Evolutionary conservation across 2,113 vertebrate genomes (phyloP).

Genomic region (Sturnira hondurensis): DNA sequence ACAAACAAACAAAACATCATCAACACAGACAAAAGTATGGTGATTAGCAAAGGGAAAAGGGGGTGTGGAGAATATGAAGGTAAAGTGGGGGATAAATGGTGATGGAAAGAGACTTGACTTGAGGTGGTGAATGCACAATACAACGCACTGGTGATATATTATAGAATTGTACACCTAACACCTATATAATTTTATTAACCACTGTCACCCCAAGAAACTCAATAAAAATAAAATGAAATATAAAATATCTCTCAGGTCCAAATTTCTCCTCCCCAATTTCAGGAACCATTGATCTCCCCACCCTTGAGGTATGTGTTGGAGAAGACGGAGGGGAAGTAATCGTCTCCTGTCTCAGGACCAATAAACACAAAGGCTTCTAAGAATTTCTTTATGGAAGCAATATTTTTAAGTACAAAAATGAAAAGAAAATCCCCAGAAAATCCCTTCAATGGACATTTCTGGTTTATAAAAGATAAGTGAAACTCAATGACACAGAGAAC

Average conservation of each 20-base stretch:
- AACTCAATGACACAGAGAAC: constrained; percentile 71
- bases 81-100: neutral
- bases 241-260: neutral
- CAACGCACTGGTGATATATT: neutral
- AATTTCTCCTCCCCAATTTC: constrained; percentile 4
- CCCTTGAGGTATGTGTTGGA: neutral
- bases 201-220: neutral
- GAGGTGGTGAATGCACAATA: neutral
- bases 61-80: neutral
- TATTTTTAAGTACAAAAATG: constrained; percentile 59
- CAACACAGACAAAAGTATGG: neutral
- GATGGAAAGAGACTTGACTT: neutral
- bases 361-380: constrained; percentile 65
- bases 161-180: neutral
- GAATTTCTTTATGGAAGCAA: constrained; percentile 63
- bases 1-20: neutral
- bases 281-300: constrained; percentile 48
- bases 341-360: constrained; percentile 37
- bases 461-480: constrained; percentile 76
- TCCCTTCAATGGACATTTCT: constrained; percentile 64
- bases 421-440: constrained; percentile 50
- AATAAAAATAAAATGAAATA: neutral
- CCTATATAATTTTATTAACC: neutral
- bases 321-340: constrained; percentile 51
- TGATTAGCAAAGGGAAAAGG: neutral